These are phyloP conservation scores for Dione juno DNA, from an alignment of 2,888 invertebrate genomes.

Conservation along the genomic window DNA sequence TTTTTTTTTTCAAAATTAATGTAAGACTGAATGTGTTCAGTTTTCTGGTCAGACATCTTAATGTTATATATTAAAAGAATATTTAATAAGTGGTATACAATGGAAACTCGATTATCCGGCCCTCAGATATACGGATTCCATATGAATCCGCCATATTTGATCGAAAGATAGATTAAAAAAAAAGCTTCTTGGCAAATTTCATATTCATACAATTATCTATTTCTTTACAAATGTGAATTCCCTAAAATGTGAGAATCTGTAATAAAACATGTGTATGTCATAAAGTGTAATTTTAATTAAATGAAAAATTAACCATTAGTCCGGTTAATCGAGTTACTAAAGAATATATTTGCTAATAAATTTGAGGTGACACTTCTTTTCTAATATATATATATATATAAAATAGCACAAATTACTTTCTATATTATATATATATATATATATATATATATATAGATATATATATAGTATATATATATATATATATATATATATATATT, in stretches of 20 bases:
- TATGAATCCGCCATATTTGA: too few relatives aligned
- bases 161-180: too few relatives aligned
- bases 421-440: too few relatives aligned
- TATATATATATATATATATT: background rate
- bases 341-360: slow-evolving; percentile 1
- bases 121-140: background rate
- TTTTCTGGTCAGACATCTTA: slow-evolving; percentile 22
- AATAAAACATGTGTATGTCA: too few relatives aligned
- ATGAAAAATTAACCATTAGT: too few relatives aligned
- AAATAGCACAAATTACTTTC: slow-evolving; percentile 6
- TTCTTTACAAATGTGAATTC: too few relatives aligned
- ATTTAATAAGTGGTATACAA: background rate
- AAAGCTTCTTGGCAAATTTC: too few relatives aligned
- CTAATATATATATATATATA: background rate
- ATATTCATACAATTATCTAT: background rate
- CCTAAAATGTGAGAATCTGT: too few relatives aligned
- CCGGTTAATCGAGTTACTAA: background rate
- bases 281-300: too few relatives aligned
- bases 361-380: slow-evolving; percentile 8
- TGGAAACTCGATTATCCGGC: background rate
- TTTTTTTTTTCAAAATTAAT: too few relatives aligned
- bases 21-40: slow-evolving; percentile 29
- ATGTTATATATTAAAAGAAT: background rate
- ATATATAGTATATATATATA: background rate
- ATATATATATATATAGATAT: background rate